Percentiles rank a stretch among this genome's conserved stretches.
Evolutionary conservation across 2,888 invertebrate species (phyloP).

Genomic region (Elmis aenea): DNA sequence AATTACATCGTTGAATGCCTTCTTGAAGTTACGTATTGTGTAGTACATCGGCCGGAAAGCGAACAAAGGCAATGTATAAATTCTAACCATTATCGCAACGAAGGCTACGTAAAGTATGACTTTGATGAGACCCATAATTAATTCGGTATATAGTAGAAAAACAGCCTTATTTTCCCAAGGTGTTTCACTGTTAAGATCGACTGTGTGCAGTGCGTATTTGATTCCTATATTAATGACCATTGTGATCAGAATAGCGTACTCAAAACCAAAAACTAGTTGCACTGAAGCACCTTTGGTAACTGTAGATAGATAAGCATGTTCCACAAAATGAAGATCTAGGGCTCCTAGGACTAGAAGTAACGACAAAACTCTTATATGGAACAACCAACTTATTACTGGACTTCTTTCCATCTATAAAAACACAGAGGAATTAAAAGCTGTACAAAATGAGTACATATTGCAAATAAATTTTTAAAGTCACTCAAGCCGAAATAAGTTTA

Average conservation of each 20-base stretch:
- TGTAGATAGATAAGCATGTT: constrained; percentile 91
- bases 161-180: constrained; percentile 99
- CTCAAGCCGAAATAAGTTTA: constrained; percentile 5
- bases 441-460: neutral
- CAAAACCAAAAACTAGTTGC: constrained; percentile 98
- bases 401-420: constrained; percentile 92
- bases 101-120: constrained; percentile 66
- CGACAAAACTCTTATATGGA: constrained; percentile 87
- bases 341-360: constrained; percentile 75
- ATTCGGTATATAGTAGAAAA: constrained; percentile 91
- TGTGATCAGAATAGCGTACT: constrained; percentile 94
- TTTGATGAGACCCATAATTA: constrained; percentile 84
- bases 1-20: constrained; percentile 95
- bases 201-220: constrained; percentile 84
- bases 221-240: constrained; percentile 88
- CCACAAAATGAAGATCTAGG: constrained; percentile 84
- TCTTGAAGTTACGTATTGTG: constrained; percentile 96
- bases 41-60: constrained; percentile 99
- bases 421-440: constrained; percentile 11
- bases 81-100: constrained; percentile 88
- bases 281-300: constrained; percentile 92
- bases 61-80: constrained; percentile 96
- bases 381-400: constrained; percentile 92
- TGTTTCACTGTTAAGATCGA: constrained; percentile 86
- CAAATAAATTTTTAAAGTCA: constrained; percentile 2